phyloP scores from a whole-genome alignment of 2,888 invertebrate species.

The Teleiodes luculella region DNA sequence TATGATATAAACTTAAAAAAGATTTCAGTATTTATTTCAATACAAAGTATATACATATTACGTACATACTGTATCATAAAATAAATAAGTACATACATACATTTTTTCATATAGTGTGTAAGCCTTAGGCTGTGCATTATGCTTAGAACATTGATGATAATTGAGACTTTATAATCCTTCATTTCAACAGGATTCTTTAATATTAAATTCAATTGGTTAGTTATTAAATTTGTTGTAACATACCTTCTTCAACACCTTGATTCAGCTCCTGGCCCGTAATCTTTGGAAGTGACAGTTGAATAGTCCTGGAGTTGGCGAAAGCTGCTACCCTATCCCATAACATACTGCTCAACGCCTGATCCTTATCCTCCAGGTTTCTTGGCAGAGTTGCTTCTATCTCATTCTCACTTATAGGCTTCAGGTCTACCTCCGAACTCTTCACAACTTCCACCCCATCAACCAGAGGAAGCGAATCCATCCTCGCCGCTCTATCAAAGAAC shows the following conservation, averaged over 20 bases:
- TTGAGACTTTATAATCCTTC: background rate
- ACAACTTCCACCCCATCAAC: slow-evolving; percentile 83
- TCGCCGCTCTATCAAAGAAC: slow-evolving; percentile 86
- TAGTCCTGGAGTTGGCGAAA: slow-evolving; percentile 85
- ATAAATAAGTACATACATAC: too few relatives aligned
- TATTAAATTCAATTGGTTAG: background rate
- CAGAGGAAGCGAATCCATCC: slow-evolving; percentile 81
- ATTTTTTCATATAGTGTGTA: background rate
- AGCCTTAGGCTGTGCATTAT: background rate
- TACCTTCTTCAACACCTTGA: slow-evolving; percentile 87
- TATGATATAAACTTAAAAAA: too few relatives aligned
- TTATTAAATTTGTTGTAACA: background rate
- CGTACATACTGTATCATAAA: too few relatives aligned
- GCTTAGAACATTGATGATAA: too few relatives aligned
- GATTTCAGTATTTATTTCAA: too few relatives aligned
- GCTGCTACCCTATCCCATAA: slow-evolving; percentile 84
- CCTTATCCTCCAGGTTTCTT: slow-evolving; percentile 81
- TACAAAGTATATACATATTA: too few relatives aligned
- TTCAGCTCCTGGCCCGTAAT: slow-evolving; percentile 83
- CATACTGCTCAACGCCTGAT: slow-evolving; percentile 82
- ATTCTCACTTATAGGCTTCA: slow-evolving; percentile 78
- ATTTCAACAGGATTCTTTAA: background rate
- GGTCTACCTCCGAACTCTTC: slow-evolving; percentile 67
- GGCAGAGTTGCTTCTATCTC: slow-evolving; percentile 84
- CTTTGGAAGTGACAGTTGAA: slow-evolving; percentile 87